Percentiles rank a stretch among this genome's conserved stretches.
phyloP scores from a whole-genome alignment of 1,140 invertebrate genomes.

The Belonocnema kinseyi region DNA sequence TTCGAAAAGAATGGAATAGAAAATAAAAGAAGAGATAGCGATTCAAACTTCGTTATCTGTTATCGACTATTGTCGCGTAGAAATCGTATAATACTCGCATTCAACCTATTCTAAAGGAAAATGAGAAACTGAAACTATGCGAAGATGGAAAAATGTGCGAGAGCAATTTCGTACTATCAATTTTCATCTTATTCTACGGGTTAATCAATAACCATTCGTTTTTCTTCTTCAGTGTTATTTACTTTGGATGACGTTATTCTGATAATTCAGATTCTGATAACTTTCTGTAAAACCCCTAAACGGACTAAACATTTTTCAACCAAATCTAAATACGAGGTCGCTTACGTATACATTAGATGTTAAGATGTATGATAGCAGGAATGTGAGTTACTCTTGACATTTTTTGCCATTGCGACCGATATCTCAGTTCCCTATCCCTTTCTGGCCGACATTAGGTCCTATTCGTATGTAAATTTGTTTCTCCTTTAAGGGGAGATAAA shows the following conservation, averaged over 20 bases:
- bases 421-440: conserved; percentile 19
- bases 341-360: too few species aligned
- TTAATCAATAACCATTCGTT: not conserved
- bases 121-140: conserved; percentile 22
- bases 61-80: conserved; percentile 28
- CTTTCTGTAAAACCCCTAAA: too few species aligned
- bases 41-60: conserved; percentile 38
- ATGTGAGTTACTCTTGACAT: conserved; percentile 3
- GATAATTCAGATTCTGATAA: not conserved
- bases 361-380: not conserved
- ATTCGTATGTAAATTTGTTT: conserved; percentile 32
- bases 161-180: not conserved
- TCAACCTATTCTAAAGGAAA: conserved; percentile 21
- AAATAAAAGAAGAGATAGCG: conserved; percentile 37
- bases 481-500: conserved; percentile 28
- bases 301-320: too few species aligned
- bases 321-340: too few species aligned
- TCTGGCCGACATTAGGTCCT: conserved; percentile 21
- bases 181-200: conserved; percentile 3
- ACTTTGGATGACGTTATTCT: not conserved
- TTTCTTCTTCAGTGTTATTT: not conserved
- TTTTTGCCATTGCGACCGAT: conserved; percentile 21
- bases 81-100: conserved; percentile 27
- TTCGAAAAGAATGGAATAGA: conserved; percentile 38
- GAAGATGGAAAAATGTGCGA: not conserved